phyloP scores from a whole-genome alignment of 2,888 invertebrate species.

The Endomychus coccineus region DNA sequence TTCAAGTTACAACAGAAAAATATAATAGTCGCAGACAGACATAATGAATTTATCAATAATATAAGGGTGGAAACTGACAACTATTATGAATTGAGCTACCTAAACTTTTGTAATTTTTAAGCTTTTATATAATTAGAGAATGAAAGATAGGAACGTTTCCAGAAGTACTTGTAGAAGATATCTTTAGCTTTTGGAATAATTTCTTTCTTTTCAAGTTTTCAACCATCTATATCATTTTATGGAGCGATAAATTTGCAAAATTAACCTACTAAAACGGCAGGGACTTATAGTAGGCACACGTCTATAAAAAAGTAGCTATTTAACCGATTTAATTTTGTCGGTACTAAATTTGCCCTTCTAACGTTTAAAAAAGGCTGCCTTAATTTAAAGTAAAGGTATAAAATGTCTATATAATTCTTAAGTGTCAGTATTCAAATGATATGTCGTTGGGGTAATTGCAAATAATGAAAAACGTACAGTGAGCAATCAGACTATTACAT shows the following conservation, averaged over 20 bases:
- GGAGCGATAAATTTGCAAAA: conserved; percentile 32
- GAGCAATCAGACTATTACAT: conserved; percentile 27
- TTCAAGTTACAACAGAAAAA: too few species aligned
- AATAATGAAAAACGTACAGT: conserved; percentile 35
- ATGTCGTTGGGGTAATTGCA: conserved; percentile 34
- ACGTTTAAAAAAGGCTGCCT: conserved; percentile 27
- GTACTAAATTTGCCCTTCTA: conserved; percentile 28
- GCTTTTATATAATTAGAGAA: too few species aligned
- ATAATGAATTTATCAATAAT: too few species aligned
- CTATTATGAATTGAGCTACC: too few species aligned
- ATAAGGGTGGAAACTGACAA: too few species aligned
- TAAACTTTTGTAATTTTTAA: too few species aligned
- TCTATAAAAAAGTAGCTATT: conserved; percentile 35
- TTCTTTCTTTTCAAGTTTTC: too few species aligned
- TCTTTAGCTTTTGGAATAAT: too few species aligned
- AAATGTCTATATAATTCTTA: conserved; percentile 30
- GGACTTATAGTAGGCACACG: conserved; percentile 28
- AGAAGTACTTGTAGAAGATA: too few species aligned
- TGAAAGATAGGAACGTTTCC: too few species aligned
- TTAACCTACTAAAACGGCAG: conserved; percentile 31
- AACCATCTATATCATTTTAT: too few species aligned
- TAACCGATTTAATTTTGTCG: conserved; percentile 37
- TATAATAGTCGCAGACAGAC: too few species aligned
- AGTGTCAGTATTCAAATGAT: conserved; percentile 33
- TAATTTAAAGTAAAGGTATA: conserved; percentile 37